A percentile compares a stretch with the other conserved stretches of the same genome.
phyloP scores from a whole-genome alignment of 1,140 invertebrate genomes.

The Venustaconcha ellipsiformis region DNA sequence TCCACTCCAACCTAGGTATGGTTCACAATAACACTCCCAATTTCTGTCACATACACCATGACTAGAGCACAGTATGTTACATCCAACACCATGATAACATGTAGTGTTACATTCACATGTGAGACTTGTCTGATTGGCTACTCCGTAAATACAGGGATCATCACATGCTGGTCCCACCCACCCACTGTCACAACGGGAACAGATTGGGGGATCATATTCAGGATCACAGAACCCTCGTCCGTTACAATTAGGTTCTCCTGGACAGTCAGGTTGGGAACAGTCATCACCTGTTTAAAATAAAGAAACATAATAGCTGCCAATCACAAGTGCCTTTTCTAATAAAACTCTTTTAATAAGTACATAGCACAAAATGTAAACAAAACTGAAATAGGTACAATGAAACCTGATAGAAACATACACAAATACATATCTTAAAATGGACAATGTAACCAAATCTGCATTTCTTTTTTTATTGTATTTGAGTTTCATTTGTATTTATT shows the following conservation, averaged over 20 bases:
- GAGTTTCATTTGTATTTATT: no score
- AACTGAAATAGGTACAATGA: no score
- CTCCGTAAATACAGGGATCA: slow-evolving; percentile 49
- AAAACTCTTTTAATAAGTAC: no score
- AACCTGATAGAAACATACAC: background rate
- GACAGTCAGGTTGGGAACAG: slow-evolving; percentile 49
- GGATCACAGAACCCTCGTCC: slow-evolving; percentile 45
- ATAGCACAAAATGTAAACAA: no score
- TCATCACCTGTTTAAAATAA: slow-evolving; percentile 28
- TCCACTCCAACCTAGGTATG: slow-evolving; percentile 51
- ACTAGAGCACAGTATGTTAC: slow-evolving; percentile 54
- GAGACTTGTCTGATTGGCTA: slow-evolving; percentile 28
- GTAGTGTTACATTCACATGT: slow-evolving; percentile 52
- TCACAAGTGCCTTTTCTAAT: no score
- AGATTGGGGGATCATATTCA: slow-evolving; percentile 45
- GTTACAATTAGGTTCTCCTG: slow-evolving; percentile 53
- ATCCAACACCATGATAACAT: slow-evolving; percentile 55
- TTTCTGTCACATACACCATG: slow-evolving; percentile 45
- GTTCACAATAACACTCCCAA: slow-evolving; percentile 49
- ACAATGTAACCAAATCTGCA: no score
- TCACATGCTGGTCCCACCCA: slow-evolving; percentile 52
- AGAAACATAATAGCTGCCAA: no score
- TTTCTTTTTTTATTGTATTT: background rate
- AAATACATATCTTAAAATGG: background rate
- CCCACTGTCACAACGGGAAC: slow-evolving; percentile 46